These are phyloP conservation scores for Archocentrus centrarchus DNA, from an alignment of 2,113 vertebrate genomes.

Conservation along the genomic window DNA sequence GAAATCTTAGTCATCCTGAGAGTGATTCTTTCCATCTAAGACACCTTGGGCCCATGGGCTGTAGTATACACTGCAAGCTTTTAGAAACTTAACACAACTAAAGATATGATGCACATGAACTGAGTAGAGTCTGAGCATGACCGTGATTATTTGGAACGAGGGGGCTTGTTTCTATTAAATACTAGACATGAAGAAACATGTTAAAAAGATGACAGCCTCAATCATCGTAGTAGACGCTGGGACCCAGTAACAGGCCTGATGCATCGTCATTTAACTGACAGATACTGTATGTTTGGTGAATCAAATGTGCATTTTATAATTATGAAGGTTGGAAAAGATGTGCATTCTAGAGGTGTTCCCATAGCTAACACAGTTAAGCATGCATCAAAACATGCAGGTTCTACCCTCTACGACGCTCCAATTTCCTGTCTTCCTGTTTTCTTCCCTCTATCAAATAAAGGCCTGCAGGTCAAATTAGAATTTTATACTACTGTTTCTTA, in stretches of 20 bases:
- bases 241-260: background rate
- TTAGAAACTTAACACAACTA: background rate
- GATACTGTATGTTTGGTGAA: background rate
- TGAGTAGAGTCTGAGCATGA: background rate
- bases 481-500: background rate
- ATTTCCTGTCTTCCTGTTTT: background rate
- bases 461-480: background rate
- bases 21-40: background rate
- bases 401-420: background rate
- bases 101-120: background rate
- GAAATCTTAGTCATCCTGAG: background rate
- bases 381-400: background rate
- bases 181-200: too few species aligned
- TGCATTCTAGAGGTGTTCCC: background rate
- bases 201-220: conserved; percentile 2
- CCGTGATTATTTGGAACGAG: background rate
- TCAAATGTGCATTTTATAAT: background rate
- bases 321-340: background rate
- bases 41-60: background rate
- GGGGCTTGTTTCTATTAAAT: background rate
- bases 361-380: background rate
- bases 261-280: background rate
- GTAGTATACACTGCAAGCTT: background rate
- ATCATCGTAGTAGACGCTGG: background rate
- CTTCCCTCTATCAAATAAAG: background rate